Percentiles rank a stretch among this genome's conserved stretches.
These are phyloP conservation scores for Drosophila lutescens DNA, from an alignment of 2,888 invertebrate species.

Conservation along the genomic window DNA sequence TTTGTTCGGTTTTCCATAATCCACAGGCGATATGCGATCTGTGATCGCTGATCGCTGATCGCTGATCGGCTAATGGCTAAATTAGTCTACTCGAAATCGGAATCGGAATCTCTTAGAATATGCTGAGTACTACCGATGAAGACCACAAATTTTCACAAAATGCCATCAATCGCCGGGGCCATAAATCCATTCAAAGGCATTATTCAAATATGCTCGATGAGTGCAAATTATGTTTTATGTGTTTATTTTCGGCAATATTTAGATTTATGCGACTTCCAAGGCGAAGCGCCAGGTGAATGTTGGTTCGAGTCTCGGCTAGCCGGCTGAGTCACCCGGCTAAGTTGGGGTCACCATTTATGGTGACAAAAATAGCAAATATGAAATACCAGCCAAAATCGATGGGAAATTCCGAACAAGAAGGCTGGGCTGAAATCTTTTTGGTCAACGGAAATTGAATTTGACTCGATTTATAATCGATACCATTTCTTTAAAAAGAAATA, in stretches of 20 bases:
- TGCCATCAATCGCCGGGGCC: slow-evolving; percentile 51
- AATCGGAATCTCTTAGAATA: neutral
- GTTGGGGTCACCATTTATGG: slow-evolving; percentile 21
- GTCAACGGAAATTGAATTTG: slow-evolving; percentile 2
- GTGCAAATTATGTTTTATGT: slow-evolving; percentile 60
- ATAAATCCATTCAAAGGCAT: slow-evolving; percentile 48
- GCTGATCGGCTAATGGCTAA: slow-evolving; percentile 27
- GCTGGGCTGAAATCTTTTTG: slow-evolving; percentile 4
- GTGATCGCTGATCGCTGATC: slow-evolving; percentile 31
- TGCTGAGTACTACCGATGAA: neutral
- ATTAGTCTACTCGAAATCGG: slow-evolving; percentile 19
- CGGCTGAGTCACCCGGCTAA: slow-evolving; percentile 9
- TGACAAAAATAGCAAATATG: slow-evolving; percentile 7
- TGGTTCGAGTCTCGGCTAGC: neutral
- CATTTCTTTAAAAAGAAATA: neutral
- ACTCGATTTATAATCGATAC: neutral
- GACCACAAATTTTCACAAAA: no score
- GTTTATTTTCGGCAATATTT: slow-evolving; percentile 34
- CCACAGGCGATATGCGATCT: slow-evolving; percentile 22
- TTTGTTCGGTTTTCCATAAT: slow-evolving; percentile 56
- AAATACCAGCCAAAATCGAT: neutral
- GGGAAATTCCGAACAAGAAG: slow-evolving; percentile 21
- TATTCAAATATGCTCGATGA: slow-evolving; percentile 25
- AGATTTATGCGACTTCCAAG: slow-evolving; percentile 30
- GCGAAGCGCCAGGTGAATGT: slow-evolving; percentile 19